Evolutionary conservation across 2,888 invertebrate species (phyloP).

Genomic region (Linyphia triangularis): DNA sequence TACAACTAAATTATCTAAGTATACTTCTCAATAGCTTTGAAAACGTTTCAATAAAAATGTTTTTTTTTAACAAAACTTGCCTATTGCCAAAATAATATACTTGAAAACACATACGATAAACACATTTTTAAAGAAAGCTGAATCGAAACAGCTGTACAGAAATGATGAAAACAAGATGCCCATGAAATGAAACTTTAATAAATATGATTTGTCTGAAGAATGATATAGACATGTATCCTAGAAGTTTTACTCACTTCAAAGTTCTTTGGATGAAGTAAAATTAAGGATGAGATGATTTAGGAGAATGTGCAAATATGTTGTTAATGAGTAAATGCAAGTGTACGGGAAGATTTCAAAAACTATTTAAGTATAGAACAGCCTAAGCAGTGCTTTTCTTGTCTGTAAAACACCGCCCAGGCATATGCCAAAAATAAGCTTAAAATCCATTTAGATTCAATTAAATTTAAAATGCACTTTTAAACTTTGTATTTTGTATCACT

Average conservation of each 20-base stretch:
- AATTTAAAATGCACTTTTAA: not conserved
- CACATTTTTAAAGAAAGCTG: not conserved
- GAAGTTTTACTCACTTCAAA: slow-evolving; percentile 17
- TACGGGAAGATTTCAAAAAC: slow-evolving; percentile 68
- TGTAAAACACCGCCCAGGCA: not conserved
- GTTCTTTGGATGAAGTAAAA: slow-evolving; percentile 34
- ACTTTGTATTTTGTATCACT: not conserved
- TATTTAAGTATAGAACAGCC: slow-evolving; percentile 62
- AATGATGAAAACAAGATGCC: slow-evolving; percentile 2
- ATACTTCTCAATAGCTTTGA: no score
- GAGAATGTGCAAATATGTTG: slow-evolving; percentile 64
- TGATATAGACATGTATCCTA: slow-evolving; percentile 22
- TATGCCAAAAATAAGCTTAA: not conserved
- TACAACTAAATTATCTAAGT: no score
- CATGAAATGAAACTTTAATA: not conserved
- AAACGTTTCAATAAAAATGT: no score
- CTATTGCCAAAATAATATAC: no score
- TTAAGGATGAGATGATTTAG: slow-evolving; percentile 62
- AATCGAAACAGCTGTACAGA: not conserved
- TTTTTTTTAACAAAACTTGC: no score
- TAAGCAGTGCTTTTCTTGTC: slow-evolving; percentile 43
- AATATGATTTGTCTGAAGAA: slow-evolving; percentile 58
- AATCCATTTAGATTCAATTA: not conserved
- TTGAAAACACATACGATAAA: not conserved
- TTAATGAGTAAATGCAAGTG: slow-evolving; percentile 71